These are phyloP conservation scores for Phymatocera aterrima DNA, from an alignment of 2,888 invertebrate genomes.

Conservation along the genomic window DNA sequence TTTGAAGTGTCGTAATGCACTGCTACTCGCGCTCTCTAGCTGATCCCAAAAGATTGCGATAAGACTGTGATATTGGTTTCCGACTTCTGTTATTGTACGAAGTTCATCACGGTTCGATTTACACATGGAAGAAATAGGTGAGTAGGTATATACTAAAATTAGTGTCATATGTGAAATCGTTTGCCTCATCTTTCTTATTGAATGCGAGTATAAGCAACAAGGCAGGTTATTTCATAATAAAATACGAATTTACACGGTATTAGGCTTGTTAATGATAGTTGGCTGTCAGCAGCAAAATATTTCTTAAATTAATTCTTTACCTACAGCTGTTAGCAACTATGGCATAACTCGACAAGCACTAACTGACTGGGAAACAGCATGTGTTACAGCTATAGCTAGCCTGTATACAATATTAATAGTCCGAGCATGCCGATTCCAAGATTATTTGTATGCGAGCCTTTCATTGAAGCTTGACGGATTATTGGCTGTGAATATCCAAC, in stretches of 20 bases:
- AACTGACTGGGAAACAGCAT: constrained; percentile 11
- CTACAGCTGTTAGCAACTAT: background rate
- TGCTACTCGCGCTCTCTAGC: background rate
- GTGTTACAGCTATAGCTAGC: too few relatives aligned
- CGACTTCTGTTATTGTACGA: background rate
- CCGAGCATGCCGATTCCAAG: constrained; percentile 13
- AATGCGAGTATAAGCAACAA: constrained; percentile 6
- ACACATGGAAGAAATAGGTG: background rate
- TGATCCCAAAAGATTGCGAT: constrained; percentile 6
- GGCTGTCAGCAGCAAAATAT: constrained; percentile 27
- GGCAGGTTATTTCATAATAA: constrained; percentile 35
- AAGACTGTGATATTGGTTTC: constrained; percentile 19
- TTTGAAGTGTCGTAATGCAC: constrained; percentile 2
- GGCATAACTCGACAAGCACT: constrained; percentile 17
- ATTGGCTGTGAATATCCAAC: constrained; percentile 7
- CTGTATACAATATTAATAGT: too few relatives aligned
- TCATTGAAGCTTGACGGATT: background rate
- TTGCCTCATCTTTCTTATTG: constrained; percentile 28
- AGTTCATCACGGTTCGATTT: constrained; percentile 33
- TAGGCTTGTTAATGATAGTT: constrained; percentile 40
- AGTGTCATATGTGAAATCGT: constrained; percentile 10
- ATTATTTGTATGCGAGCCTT: constrained; percentile 5
- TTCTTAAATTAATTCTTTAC: constrained; percentile 28
- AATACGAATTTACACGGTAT: constrained; percentile 36
- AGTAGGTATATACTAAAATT: constrained; percentile 2